These are phyloP conservation scores for Peromyscus attwateri DNA, from an alignment of 2,797 vertebrate species.

Conservation along the genomic window DNA sequence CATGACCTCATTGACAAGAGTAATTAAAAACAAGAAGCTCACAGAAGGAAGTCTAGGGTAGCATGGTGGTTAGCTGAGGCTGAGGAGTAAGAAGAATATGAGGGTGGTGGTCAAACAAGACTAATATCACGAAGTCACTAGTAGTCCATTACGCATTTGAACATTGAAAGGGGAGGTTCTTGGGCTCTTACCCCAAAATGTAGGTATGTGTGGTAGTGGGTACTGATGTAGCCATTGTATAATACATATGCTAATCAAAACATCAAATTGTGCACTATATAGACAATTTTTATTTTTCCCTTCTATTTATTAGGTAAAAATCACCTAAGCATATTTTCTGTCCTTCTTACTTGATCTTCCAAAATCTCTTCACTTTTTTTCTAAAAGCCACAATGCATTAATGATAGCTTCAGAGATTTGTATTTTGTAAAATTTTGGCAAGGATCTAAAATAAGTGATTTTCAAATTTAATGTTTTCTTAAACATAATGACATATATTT, in stretches of 20 bases:
- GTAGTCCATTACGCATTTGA: background rate
- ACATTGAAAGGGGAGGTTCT: background rate
- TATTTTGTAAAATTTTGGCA: slow-evolving; percentile 13
- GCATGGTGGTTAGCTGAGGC: too few relatives aligned
- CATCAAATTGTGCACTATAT: background rate
- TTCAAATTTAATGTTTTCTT: slow-evolving; percentile 28
- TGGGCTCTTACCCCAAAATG: background rate
- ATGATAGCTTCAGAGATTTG: background rate
- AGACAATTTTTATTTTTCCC: background rate
- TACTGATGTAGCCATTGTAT: background rate
- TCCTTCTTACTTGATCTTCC: background rate
- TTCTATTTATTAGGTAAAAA: background rate
- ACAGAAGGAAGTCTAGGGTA: background rate
- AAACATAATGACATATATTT: background rate
- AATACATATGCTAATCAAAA: background rate
- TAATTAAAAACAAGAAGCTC: background rate
- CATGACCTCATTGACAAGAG: background rate
- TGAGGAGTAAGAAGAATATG: fast-evolving
- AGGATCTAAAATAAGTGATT: background rate
- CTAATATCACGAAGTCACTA: background rate
- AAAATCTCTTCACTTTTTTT: background rate
- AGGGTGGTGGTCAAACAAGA: background rate
- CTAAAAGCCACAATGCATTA: background rate
- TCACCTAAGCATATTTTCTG: background rate
- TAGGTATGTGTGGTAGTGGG: background rate